Conservation (phyloP, 2,113 vertebrate species). For the Pelusios castaneus region DNA sequence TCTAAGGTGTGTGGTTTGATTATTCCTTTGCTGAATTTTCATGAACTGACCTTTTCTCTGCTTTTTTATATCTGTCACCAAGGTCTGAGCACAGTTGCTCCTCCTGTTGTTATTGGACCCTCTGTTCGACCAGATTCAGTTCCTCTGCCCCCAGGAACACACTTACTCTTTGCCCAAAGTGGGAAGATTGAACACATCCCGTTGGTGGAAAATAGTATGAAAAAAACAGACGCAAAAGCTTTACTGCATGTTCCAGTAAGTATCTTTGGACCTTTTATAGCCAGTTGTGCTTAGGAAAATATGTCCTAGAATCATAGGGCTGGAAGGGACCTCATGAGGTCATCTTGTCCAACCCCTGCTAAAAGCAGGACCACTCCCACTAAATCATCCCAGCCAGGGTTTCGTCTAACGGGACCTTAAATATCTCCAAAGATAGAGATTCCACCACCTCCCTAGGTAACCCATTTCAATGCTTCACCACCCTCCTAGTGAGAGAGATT, state of each 20-base stretch:
- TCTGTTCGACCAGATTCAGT: constrained; percentile 81
- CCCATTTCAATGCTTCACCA: too few species aligned
- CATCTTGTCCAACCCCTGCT: too few species aligned
- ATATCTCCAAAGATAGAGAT: too few species aligned
- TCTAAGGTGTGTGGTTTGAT: constrained; percentile 15
- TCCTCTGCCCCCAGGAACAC: constrained; percentile 85
- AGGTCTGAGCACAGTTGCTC: constrained; percentile 83
- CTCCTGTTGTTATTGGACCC: constrained; percentile 78
- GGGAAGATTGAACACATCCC: constrained; percentile 91
- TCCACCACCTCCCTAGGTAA: too few species aligned
- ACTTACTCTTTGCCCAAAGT: constrained; percentile 90
- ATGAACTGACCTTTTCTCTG: not conserved
- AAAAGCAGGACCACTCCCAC: too few species aligned
- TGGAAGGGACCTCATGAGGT: too few species aligned
- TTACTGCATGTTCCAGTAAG: constrained; percentile 90
- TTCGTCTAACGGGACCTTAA: too few species aligned
- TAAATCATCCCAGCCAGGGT: too few species aligned
- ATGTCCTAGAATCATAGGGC: too few species aligned
- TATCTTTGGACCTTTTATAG: not conserved
- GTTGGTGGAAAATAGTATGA: constrained; percentile 85
- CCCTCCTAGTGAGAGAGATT: too few species aligned
- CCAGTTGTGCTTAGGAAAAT: not conserved
- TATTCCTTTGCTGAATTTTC: not conserved
- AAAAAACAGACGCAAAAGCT: constrained; percentile 82
- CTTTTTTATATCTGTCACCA: constrained; percentile 8